A percentile compares a stretch with the other conserved stretches of the same genome.
phyloP scores from a whole-genome alignment of 2,113 vertebrate species.

The Sturnira hondurensis region DNA sequence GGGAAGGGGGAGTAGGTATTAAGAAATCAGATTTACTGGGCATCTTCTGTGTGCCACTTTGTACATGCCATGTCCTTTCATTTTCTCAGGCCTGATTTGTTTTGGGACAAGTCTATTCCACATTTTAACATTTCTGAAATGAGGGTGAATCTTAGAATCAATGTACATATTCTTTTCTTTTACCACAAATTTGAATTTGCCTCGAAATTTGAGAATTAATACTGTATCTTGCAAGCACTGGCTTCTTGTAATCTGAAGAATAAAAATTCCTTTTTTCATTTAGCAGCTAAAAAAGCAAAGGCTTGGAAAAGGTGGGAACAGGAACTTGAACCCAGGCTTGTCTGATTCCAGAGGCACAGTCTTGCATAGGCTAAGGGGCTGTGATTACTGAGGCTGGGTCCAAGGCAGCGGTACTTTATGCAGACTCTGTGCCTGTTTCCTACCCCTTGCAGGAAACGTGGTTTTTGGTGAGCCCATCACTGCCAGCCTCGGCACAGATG shows the following conservation, averaged over 20 bases:
- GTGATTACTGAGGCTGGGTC: neutral
- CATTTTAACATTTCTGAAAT: conserved; percentile 29
- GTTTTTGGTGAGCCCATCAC: conserved; percentile 98
- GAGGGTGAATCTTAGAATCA: neutral
- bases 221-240: neutral
- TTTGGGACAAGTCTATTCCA: neutral
- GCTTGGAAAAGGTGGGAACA: neutral
- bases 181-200: neutral
- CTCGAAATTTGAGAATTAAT: neutral
- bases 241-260: neutral
- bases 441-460: conserved; percentile 86
- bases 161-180: neutral
- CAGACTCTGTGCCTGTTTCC: neutral
- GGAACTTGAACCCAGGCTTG: neutral
- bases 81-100: neutral
- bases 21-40: neutral
- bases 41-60: neutral
- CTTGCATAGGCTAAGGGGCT: neutral
- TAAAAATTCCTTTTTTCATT: neutral
- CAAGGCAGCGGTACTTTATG: neutral
- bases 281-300: neutral
- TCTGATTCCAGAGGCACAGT: neutral
- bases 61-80: neutral
- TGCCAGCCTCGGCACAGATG: conserved; percentile 95
- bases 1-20: neutral